Evolutionary conservation across 2,797 vertebrate species (phyloP), one percentile per base, ranked within the genome.

Genomic region (Rhyacichthys aspro): DNA sequence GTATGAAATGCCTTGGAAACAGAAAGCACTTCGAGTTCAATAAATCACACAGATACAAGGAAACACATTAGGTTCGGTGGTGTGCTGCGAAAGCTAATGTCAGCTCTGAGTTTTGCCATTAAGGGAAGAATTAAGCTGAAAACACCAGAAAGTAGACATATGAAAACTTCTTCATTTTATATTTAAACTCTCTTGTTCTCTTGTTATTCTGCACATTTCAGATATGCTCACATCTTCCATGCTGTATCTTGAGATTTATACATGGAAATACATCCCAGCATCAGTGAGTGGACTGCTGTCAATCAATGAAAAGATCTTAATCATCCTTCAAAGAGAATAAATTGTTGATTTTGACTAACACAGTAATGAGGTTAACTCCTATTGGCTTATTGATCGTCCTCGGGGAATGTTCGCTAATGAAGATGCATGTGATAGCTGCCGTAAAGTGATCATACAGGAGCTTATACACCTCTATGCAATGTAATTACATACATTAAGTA

Each of bases 341-440:
- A 23, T 15, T 5, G 1, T 23, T 56, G 38, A 47, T 46, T 63
- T 49, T 7, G 49, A 23, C 55, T 58, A 59, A 55, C 45, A 43
- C 59, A 43, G 61, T 72, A 50, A 50, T 36, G 48, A 18, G 46
- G 59, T 46, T 41, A 70, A 73, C 63, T 59, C 38, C 34, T 7
- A 71, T 63, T 11, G 34, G 65, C 53, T 75, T 78, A 86, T 83
- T 56, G 81, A 89, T 41, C n/a, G n/a, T n/a, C 49, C 54, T 18
- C 18, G 45, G 49, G 62, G 56, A 69, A 44, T 44, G 49, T 18
- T 33, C 41, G 62, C 67, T 78, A 81, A 83, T 78, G 66, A 79
- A 78, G 74, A 81, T 49, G 34, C 54, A 70, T 43, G 71, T 43
- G 61, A 52, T 17, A 14, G 14, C 52, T 44, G 10, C 23, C 42